Conservation (phyloP, 2,113 vertebrate genomes). For the Nestor notabilis region DNA sequence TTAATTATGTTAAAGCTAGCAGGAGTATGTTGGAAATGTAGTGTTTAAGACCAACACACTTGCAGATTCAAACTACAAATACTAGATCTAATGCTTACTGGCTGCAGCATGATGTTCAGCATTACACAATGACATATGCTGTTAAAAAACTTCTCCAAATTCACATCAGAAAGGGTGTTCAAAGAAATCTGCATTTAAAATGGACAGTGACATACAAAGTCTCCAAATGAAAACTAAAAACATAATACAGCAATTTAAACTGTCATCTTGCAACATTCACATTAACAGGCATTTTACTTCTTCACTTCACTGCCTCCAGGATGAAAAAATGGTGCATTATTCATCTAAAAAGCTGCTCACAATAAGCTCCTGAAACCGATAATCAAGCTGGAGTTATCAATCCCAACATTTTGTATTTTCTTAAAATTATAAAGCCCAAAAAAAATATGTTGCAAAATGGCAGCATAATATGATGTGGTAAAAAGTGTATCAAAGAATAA, state of each 20-base stretch:
- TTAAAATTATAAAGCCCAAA: conserved; percentile 20
- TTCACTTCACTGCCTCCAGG: background rate
- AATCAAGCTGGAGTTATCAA: background rate
- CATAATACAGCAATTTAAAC: conserved; percentile 18
- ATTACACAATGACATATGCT: background rate
- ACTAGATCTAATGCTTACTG: conserved; percentile 47
- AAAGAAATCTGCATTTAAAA: conserved; percentile 28
- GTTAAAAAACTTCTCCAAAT: background rate
- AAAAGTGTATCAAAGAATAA: conserved; percentile 23
- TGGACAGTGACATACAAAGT: background rate
- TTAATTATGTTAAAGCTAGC: conserved; percentile 50
- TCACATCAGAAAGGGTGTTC: conserved; percentile 28
- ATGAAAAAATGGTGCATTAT: conserved; percentile 19
- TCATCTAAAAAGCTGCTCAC: conserved; percentile 29
- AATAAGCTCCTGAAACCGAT: conserved; percentile 42
- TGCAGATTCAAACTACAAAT: conserved; percentile 37
- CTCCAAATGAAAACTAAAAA: conserved; percentile 29
- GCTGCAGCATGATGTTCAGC: conserved; percentile 36
- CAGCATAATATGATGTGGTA: conserved; percentile 47
- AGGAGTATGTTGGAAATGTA: conserved; percentile 32
- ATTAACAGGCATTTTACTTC: conserved; percentile 26
- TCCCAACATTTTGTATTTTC: background rate
- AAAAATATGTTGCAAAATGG: conserved; percentile 48
- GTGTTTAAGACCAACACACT: conserved; percentile 36
- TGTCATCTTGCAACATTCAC: conserved; percentile 1